Base-by-base conservation (phyloP, 2,888 invertebrate genomes). In the Ichneumoninae sp. region DNA sequence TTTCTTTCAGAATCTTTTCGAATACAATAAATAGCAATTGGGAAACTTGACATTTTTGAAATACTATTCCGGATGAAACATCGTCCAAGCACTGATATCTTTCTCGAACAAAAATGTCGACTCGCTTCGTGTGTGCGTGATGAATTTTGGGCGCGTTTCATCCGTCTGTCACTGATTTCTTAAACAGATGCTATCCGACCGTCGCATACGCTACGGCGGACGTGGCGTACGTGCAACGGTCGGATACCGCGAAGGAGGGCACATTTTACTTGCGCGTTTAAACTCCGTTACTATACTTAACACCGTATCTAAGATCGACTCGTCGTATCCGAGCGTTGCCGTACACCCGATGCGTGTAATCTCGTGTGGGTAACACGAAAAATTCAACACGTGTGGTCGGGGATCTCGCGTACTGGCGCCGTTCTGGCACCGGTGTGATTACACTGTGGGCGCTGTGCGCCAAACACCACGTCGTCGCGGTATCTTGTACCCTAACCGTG, bases 371-470 rank as follows among this genome's bases (percentile, higher is more conserved):
- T n/a, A 63, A 63, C 63, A 16, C 63, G 33, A 63, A 30, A 63
- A 71, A 76, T 78, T 77, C 63, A 77, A 81, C 76, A 70, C 81
- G 73, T 77, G 83, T 60, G 81, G 54, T 81, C 50, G 68, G 26
- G 50, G 47, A 30, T 74, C 81, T 69, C 76, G 69, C 74, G 44
- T 33, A 26, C 57, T 69, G 69, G 74, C 73, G 81, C 68, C 81
- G 69, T 74, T 78, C 74, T 69, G 60, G 74, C 71, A 83, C 76
- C 66, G 68, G 54, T 33, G 30, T 74, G 69, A 84, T 84, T 70
- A 81, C 60, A 60, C 77, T 65, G 33, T 44, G 74, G 52, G 50
- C 75, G 75, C 44, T 65, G 75, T 65, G 65, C 19, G 33, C 65
- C 65, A 16, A 50, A 75, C 13, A 7, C 50, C 26, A 50, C 33